Percentiles rank a stretch among this genome's conserved stretches.
phyloP scores from a whole-genome alignment of 30 jellyfish, hydroid and myxozoan genomes.

The Mastigias papua region DNA sequence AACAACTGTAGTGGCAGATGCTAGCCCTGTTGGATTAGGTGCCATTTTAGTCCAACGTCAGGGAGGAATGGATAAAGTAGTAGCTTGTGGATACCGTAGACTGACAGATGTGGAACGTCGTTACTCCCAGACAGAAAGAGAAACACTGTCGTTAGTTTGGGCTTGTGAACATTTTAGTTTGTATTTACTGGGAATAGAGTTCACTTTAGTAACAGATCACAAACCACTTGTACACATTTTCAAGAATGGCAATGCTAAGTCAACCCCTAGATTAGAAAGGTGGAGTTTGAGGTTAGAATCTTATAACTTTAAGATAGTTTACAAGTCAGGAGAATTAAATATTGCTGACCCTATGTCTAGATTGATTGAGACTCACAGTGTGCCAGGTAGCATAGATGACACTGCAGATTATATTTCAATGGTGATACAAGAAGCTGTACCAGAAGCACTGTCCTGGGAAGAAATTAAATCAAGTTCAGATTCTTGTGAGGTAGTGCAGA shows the following conservation, averaged over 20 bases:
- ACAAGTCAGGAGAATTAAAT: not conserved
- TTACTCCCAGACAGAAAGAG: constrained; percentile 58
- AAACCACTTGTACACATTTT: constrained; percentile 33
- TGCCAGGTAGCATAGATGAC: not conserved
- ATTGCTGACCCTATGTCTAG: not conserved
- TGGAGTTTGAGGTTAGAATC: not conserved
- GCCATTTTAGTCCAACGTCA: constrained; percentile 11
- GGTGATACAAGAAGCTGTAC: not conserved
- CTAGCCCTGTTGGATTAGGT: constrained; percentile 51
- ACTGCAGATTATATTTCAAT: not conserved
- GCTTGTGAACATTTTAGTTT: constrained; percentile 21
- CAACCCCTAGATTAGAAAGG: not conserved
- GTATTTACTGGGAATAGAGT: constrained; percentile 20
- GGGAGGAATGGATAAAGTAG: not conserved
- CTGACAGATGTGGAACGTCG: constrained; percentile 42
- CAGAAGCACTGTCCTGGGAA: not conserved
- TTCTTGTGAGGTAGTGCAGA: constrained; percentile 27
- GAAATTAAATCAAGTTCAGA: constrained; percentile 6
- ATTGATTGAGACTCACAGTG: not conserved
- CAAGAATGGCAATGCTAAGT: not conserved
- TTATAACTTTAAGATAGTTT: too few relatives aligned
- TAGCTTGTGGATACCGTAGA: constrained; percentile 26
- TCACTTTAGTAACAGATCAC: constrained; percentile 35
- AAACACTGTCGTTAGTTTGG: constrained; percentile 21
- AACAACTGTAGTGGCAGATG: constrained; percentile 25